Evolutionary conservation across 2,113 vertebrate genomes (phyloP).

Genomic region (Syngnathus floridae): DNA sequence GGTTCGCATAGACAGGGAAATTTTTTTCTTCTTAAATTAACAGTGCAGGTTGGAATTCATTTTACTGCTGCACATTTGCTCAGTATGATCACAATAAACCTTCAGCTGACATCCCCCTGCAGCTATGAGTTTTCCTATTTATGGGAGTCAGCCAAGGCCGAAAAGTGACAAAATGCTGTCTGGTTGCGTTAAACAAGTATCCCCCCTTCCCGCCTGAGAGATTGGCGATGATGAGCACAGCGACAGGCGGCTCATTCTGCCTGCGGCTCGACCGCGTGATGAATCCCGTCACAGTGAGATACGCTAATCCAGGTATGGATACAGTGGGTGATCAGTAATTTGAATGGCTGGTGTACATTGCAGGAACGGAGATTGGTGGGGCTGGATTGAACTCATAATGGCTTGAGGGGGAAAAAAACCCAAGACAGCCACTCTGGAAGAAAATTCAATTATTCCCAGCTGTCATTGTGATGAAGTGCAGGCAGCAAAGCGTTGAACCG

Average conservation of each 20-base stretch:
- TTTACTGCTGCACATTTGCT: slow-evolving; percentile 19
- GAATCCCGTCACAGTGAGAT: slow-evolving; percentile 31
- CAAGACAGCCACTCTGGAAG: background rate
- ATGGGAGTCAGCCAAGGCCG: background rate
- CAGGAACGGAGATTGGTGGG: background rate
- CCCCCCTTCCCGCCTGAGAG: slow-evolving; percentile 15
- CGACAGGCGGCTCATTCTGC: slow-evolving; percentile 22
- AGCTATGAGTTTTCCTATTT: slow-evolving; percentile 34
- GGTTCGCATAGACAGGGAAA: background rate
- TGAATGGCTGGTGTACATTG: background rate
- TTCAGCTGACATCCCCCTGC: slow-evolving; percentile 23
- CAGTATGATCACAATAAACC: slow-evolving; percentile 8
- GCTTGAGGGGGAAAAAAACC: background rate
- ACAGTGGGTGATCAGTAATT: background rate
- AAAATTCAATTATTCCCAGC: slow-evolving; percentile 24
- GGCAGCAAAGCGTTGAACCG: slow-evolving; percentile 23
- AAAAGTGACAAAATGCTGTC: slow-evolving; percentile 21
- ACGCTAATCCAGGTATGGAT: background rate
- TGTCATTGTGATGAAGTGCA: slow-evolving; percentile 15
- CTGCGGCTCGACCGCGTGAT: slow-evolving; percentile 23
- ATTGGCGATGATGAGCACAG: slow-evolving; percentile 9
- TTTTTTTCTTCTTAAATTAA: background rate
- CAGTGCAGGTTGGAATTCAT: background rate
- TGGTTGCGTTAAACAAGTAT: background rate
- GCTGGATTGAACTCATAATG: background rate